Base-by-base conservation (phyloP, 2,888 invertebrate species). In the Syrphus vitripennis region DNA sequence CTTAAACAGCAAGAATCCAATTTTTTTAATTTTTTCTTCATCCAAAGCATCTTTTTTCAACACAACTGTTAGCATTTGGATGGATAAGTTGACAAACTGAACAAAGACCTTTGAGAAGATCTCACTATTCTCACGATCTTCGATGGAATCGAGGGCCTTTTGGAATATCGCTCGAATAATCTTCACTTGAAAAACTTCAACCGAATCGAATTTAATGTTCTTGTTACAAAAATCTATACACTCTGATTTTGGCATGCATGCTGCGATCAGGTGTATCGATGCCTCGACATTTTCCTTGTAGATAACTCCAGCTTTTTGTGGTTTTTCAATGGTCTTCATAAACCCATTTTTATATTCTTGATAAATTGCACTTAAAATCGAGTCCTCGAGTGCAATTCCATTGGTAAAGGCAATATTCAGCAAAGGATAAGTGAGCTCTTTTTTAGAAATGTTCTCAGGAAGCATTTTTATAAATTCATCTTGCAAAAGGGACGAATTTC, bases 221-320 rank as follows among this genome's bases (percentile, higher is more conserved):
- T 95, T 95, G 19, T 93, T 92, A 67, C 94, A 93, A 69, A 94
- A 92, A 89, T 93, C 94, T 77, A 92, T 89, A 81, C 94, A 95
- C 82, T 94, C 94, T 16, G 94, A 93, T 12, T 92, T 86, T 0
- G 94, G 93, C 94, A 95, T 94, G 89, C 94, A 95, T 88, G 93
- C 93, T 0, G 94, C 91, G 45, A 96, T 93, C 57, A 96, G 90
- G 87, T 93, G 93, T 9, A 93, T 92, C 29, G 95, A 93, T n/a
- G 95, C 94, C 70, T 92, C 90, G 77, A 94, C 93, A 90, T 95
- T 94, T 74, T 94, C 93, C 53, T 94, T 92, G 87, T 95, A 95
- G 67, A 95, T 94, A 88, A 94, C 94, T 0, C 95, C 95, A 4
- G 94, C 94, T 92, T 96, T 96, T 83, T 95, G 95, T 0, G 95